A percentile compares a stretch with the other conserved stretches of the same genome.
These are phyloP conservation scores for Cataglyphis albicans DNA, from an alignment of 2,888 invertebrate species.

Conservation along the genomic window DNA sequence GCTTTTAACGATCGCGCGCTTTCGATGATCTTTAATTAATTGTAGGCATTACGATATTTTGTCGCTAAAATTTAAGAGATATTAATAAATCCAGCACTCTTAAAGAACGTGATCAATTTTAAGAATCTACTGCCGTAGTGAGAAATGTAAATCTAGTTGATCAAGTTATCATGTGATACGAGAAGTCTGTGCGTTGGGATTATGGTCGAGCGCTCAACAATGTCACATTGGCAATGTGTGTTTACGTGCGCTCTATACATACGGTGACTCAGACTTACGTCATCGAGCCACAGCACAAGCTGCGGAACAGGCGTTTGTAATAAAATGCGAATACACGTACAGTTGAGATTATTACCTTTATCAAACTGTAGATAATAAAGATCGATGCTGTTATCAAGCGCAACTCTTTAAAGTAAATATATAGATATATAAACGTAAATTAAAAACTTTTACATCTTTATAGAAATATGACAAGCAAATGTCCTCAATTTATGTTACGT, in stretches of 20 bases:
- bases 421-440: background rate
- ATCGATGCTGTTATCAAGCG: background rate
- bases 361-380: background rate
- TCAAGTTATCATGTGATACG: background rate
- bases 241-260: background rate
- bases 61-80: background rate
- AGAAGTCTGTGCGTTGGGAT: constrained; percentile 1
- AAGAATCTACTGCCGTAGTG: background rate
- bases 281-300: background rate
- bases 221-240: constrained; percentile 2
- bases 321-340: background rate
- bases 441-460: background rate
- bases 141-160: background rate
- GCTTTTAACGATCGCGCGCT: background rate
- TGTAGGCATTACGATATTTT: background rate
- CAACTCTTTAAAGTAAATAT: background rate
- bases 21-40: background rate
- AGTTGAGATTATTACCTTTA: background rate
- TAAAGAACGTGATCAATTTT: background rate
- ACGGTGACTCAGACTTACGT: constrained; percentile 26
- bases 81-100: background rate
- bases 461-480: background rate
- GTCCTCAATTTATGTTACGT: no score
- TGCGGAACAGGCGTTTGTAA: constrained; percentile 8
- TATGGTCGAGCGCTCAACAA: constrained; percentile 4